Evolutionary conservation across 1,140 invertebrate species (phyloP).

Genomic region (Diorhabda sublineata): DNA sequence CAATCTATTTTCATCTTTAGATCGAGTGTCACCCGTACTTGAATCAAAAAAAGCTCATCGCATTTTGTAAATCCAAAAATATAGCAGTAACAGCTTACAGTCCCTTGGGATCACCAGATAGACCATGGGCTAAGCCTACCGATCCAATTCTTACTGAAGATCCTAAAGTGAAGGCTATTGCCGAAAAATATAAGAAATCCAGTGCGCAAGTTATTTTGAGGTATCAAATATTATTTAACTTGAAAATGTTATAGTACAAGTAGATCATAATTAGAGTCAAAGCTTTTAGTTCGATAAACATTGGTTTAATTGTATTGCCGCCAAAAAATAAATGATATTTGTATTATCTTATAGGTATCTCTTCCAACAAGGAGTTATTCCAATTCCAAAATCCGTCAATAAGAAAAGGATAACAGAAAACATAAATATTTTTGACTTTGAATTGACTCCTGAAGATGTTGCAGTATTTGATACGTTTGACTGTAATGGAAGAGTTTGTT

Average conservation of each 20-base stretch:
- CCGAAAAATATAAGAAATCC: slow-evolving; percentile 36
- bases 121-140: slow-evolving; percentile 63
- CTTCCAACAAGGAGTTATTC: slow-evolving; percentile 31
- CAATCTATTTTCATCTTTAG: slow-evolving; percentile 43
- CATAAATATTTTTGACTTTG: slow-evolving; percentile 36
- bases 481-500: slow-evolving; percentile 39
- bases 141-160: slow-evolving; percentile 60
- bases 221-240: slow-evolving; percentile 38
- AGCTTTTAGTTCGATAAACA: too few species aligned
- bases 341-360: slow-evolving; percentile 35
- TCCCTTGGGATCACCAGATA: slow-evolving; percentile 66
- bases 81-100: slow-evolving; percentile 78
- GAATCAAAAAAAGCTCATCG: slow-evolving; percentile 69
- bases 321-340: too few species aligned
- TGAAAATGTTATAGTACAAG: too few species aligned
- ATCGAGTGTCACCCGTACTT: slow-evolving; percentile 85
- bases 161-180: slow-evolving; percentile 48
- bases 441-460: slow-evolving; percentile 32
- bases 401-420: slow-evolving; percentile 35
- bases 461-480: slow-evolving; percentile 33
- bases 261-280: too few species aligned
- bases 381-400: slow-evolving; percentile 38
- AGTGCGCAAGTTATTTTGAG: slow-evolving; percentile 37
- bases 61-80: slow-evolving; percentile 64
- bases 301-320: too few species aligned